Percentiles rank a stretch among this genome's conserved stretches.
Evolutionary conservation across 1,140 invertebrate species (phyloP).

Genomic region (Hyles vespertilio): DNA sequence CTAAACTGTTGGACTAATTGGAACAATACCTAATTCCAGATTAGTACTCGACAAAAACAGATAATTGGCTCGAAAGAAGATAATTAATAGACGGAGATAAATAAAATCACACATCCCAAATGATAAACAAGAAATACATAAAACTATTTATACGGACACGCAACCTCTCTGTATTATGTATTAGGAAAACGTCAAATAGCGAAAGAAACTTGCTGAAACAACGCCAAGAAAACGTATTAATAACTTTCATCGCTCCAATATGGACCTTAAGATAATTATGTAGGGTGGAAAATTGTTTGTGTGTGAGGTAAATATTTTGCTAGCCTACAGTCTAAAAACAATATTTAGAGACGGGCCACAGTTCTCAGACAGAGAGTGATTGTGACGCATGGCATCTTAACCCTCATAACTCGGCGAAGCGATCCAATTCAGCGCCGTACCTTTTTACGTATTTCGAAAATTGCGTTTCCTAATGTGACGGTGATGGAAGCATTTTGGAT

Average conservation of each 20-base stretch:
- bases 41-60: too few species aligned
- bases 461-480: slow-evolving; percentile 21
- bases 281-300: slow-evolving; percentile 17
- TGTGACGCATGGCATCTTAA: slow-evolving; percentile 38
- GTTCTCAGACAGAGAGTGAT: slow-evolving; percentile 38
- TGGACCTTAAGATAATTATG: not conserved
- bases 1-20: too few species aligned
- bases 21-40: too few species aligned
- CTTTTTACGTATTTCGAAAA: slow-evolving; percentile 29
- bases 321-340: slow-evolving; percentile 31
- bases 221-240: slow-evolving; percentile 12
- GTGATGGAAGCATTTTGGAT: slow-evolving; percentile 7
- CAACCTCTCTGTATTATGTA: slow-evolving; percentile 12
- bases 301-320: slow-evolving; percentile 17
- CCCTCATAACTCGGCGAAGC: slow-evolving; percentile 35
- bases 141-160: not conserved
- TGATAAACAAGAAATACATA: not conserved
- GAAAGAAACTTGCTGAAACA: slow-evolving; percentile 27
- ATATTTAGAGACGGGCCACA: slow-evolving; percentile 36
- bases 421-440: slow-evolving; percentile 28
- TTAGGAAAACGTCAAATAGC: slow-evolving; percentile 27
- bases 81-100: too few species aligned
- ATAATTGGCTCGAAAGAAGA: too few species aligned
- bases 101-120: too few species aligned
- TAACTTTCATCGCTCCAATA: not conserved